These are phyloP conservation scores for Vanessa tameamea DNA, from an alignment of 1,140 invertebrate species.

Conservation along the genomic window DNA sequence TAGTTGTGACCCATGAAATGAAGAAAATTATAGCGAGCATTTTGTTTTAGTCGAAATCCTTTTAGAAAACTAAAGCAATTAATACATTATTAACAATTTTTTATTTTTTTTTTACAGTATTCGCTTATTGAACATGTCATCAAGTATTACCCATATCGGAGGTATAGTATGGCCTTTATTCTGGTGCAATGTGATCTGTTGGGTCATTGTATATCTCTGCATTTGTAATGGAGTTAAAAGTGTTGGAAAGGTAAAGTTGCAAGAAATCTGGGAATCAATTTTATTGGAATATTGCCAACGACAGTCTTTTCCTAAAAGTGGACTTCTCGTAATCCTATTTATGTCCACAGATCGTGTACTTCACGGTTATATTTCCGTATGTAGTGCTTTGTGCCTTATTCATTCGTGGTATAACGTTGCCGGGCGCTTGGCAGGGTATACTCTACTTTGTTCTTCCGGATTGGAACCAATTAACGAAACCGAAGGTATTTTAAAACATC, in stretches of 20 bases:
- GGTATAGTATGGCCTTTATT: conserved; percentile 88
- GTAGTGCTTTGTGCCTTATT: conserved; percentile 88
- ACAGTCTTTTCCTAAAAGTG: conserved; percentile 19
- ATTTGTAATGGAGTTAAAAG: conserved; percentile 91
- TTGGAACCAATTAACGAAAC: conserved; percentile 86
- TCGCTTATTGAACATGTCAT: conserved; percentile 85
- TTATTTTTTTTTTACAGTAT: conserved; percentile 80
- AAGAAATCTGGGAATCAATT: neutral
- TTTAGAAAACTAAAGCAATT: too few species aligned
- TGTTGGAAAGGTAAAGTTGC: conserved; percentile 82
- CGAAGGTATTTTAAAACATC: conserved; percentile 79
- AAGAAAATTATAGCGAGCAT: too few species aligned
- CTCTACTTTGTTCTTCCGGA: conserved; percentile 91
- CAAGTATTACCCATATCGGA: conserved; percentile 85
- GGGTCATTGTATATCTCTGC: conserved; percentile 90
- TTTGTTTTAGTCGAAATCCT: too few species aligned
- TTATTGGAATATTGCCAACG: conserved; percentile 16
- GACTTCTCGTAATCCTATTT: conserved; percentile 36
- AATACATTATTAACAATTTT: too few species aligned
- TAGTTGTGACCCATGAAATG: too few species aligned
- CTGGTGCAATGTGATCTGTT: conserved; percentile 85
- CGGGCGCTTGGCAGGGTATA: conserved; percentile 89
- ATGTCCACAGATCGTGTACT: conserved; percentile 87
- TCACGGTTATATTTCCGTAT: conserved; percentile 91
- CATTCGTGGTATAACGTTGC: conserved; percentile 87